Evolutionary conservation across 2,888 invertebrate genomes (phyloP).

Genomic region (Epinotia nisella): DNA sequence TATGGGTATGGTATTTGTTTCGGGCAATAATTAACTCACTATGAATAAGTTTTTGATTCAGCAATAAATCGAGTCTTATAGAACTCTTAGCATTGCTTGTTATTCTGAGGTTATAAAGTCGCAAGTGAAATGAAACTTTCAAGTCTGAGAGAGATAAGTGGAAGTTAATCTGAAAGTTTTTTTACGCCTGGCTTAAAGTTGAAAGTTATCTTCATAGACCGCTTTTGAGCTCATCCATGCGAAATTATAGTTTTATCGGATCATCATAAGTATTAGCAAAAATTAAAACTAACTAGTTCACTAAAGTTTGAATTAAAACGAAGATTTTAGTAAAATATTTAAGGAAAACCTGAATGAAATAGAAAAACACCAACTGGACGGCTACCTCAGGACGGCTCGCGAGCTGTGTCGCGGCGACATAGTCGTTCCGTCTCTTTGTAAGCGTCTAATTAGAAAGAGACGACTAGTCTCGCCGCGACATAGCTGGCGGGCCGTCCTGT

Average conservation of each 20-base stretch:
- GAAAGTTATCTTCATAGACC: slow-evolving; percentile 6
- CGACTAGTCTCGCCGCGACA: too few species aligned
- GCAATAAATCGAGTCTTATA: too few species aligned
- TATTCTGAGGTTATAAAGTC: background rate
- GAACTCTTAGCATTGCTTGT: background rate
- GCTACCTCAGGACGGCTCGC: too few species aligned
- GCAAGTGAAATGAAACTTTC: slow-evolving; percentile 11
- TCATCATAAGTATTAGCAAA: background rate
- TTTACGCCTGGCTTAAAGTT: background rate
- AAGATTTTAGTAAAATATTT: background rate
- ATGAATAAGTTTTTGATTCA: too few species aligned
- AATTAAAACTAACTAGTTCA: background rate
- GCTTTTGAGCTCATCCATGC: background rate
- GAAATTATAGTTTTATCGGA: background rate
- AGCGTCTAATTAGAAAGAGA: too few species aligned
- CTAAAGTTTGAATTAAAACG: background rate
- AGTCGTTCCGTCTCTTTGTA: too few species aligned
- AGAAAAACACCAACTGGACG: too few species aligned
- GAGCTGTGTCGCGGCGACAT: too few species aligned
- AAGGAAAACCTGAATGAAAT: background rate
- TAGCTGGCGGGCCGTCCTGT: too few species aligned
- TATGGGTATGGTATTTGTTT: too few species aligned
- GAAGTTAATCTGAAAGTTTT: slow-evolving; percentile 4
- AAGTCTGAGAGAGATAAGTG: slow-evolving; percentile 5
- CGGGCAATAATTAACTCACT: too few species aligned